Evolutionary conservation across 1,140 invertebrate genomes (phyloP), one percentile per base, ranked within the genome.

Genomic region (Meloidogyne floridensis): DNA sequence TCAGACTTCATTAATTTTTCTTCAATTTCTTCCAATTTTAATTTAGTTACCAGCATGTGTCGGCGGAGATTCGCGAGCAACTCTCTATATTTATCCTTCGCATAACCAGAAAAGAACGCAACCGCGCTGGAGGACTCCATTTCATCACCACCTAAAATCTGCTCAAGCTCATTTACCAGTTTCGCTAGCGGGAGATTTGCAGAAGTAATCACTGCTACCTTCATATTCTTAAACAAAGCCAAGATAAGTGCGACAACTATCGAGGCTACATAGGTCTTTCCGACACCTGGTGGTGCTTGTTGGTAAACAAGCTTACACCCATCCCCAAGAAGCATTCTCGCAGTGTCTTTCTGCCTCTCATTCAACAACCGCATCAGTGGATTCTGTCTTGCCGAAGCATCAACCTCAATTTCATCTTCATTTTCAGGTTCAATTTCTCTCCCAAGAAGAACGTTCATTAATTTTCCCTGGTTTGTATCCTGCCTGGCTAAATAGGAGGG

Each of bases 351-450:
- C 72, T 74, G 72, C 6, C 15, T 32, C 5, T 6, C 4, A 18
- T 74, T 74, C 18, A 74, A 74, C 6, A 51, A 13, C n/a, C 6
- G 5, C 13, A 74, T 74, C n/a, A 74, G n/a, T 74, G 72, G 15
- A 20, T 74, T 43, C 54, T 74, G 13, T 74, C 5, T 74, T 20
- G n/a, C 72, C 72, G n/a, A 74, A 74, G 72, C n/a, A 74, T 20
- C 54, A 13, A 6, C 13, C 32, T 32, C 32, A 32, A 32, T 32
- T 32, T 32, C 32, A 20, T 18, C n/a, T 20, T 18, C n/a, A 5
- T 6, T 15, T 72, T 10, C 72, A 2, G 9, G 11, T 51, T 51
- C 54, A 13, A n/a, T 18, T 6, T 74, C 15, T n/a, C 72, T 15
- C 6, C 72, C 72, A 15, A 74, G 15, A 15, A 74, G 15, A 3